phyloP scores from a whole-genome alignment of 2,888 invertebrate species.

The Drosophila emarginata region DNA sequence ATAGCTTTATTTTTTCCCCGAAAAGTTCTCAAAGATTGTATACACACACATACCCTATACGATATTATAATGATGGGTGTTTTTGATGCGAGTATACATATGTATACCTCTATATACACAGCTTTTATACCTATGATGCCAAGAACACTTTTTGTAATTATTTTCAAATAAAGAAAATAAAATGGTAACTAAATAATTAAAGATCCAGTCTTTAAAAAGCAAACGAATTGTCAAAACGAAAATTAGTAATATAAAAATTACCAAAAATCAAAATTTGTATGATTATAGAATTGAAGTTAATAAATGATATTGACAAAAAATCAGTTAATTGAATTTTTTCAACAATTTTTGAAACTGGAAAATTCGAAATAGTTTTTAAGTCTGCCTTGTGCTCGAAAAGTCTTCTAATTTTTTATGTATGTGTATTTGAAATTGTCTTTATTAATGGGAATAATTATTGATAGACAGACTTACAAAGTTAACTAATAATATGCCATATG shows the following conservation, averaged over 20 bases:
- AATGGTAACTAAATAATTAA: background rate
- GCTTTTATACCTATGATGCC: slow-evolving; percentile 46
- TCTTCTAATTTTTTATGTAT: background rate
- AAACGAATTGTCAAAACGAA: background rate
- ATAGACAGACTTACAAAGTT: slow-evolving; percentile 37
- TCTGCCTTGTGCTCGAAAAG: background rate
- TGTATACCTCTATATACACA: slow-evolving; percentile 17
- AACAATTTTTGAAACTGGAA: too few species aligned
- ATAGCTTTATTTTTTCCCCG: slow-evolving; percentile 31
- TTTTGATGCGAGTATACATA: slow-evolving; percentile 3
- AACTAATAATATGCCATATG: slow-evolving; percentile 27
- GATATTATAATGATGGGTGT: slow-evolving; percentile 3
- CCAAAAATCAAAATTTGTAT: background rate
- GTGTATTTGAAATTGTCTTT: slow-evolving; percentile 34
- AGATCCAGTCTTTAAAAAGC: background rate
- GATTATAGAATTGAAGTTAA: background rate
- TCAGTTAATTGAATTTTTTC: background rate
- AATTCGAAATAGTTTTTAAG: background rate
- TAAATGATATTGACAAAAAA: background rate
- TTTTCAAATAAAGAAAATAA: slow-evolving; percentile 1
- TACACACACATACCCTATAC: slow-evolving; percentile 25
- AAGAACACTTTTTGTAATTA: slow-evolving; percentile 22
- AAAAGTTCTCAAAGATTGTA: slow-evolving; percentile 53
- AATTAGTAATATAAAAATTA: background rate
- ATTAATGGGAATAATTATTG: slow-evolving; percentile 39